Evolutionary conservation across 2,888 invertebrate species (phyloP).

Genomic region (Carpatolechia fugitivella): DNA sequence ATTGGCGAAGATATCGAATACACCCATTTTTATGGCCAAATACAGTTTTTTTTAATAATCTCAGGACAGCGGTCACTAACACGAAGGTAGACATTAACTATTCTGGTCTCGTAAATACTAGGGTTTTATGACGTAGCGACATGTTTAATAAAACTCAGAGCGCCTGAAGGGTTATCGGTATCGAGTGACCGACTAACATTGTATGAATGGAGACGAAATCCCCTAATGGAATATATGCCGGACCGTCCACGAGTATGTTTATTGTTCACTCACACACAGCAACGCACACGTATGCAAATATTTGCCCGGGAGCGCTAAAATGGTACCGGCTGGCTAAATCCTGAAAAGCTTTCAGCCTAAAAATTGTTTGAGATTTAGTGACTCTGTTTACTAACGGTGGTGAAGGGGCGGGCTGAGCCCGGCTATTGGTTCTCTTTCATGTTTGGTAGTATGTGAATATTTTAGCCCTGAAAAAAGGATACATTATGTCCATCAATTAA

Average conservation of each 20-base stretch:
- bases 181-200: constrained; percentile 33
- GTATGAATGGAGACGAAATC: constrained; percentile 32
- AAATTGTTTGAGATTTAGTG: background rate
- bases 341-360: background rate
- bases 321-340: background rate
- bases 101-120: constrained; percentile 12
- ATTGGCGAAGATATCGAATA: too few species aligned
- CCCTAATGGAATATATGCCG: constrained; percentile 10
- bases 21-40: too few species aligned
- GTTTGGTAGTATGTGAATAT: too few species aligned
- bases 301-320: constrained; percentile 29
- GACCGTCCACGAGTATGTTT: too few species aligned
- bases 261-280: background rate
- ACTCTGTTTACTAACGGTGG: too few species aligned
- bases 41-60: background rate
- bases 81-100: background rate
- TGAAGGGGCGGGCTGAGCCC: too few species aligned
- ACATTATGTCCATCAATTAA: too few species aligned
- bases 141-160: constrained; percentile 11
- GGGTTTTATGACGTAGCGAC: constrained; percentile 16
- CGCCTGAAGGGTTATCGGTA: constrained; percentile 18
- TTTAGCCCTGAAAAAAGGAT: too few species aligned
- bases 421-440: too few species aligned
- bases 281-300: constrained; percentile 21
- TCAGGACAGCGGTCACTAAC: background rate